phyloP scores from a whole-genome alignment of 2,113 vertebrate species.

The Dipodomys ordii region DNA sequence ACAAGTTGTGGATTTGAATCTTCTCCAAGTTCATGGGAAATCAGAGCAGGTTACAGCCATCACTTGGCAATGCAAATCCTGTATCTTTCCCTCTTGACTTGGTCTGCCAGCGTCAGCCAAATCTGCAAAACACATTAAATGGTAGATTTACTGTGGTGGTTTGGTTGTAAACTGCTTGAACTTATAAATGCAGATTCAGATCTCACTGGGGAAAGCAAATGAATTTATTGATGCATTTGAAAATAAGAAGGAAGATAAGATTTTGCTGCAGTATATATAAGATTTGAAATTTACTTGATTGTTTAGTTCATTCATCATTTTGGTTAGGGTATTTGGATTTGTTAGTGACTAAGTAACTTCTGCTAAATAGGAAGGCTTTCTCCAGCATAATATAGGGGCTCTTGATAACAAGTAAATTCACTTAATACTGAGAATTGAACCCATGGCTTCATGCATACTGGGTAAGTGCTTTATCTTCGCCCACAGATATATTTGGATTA shows the following conservation, averaged over 20 bases:
- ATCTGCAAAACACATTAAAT: background rate
- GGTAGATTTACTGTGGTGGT: constrained; percentile 47
- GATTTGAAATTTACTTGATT: background rate
- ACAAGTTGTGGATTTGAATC: constrained; percentile 36
- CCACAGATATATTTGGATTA: background rate
- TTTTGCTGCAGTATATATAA: background rate
- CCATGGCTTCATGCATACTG: no score
- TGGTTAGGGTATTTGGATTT: background rate
- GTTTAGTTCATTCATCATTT: background rate
- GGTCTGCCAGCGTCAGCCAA: background rate
- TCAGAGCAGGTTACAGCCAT: background rate
- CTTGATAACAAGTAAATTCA: background rate
- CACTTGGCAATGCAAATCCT: background rate
- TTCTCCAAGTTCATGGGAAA: constrained; percentile 44
- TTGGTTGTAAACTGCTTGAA: background rate
- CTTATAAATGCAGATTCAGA: background rate
- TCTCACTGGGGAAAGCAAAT: background rate
- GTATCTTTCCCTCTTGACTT: background rate
- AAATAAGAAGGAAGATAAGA: background rate
- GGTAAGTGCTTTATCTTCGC: background rate
- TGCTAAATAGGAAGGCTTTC: background rate
- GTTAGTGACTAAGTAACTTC: background rate
- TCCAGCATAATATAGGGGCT: background rate
- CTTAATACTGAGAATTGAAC: background rate
- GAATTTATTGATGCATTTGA: background rate